phyloP scores from a whole-genome alignment of 2,113 vertebrate species.

The Chionomys nivalis region DNA sequence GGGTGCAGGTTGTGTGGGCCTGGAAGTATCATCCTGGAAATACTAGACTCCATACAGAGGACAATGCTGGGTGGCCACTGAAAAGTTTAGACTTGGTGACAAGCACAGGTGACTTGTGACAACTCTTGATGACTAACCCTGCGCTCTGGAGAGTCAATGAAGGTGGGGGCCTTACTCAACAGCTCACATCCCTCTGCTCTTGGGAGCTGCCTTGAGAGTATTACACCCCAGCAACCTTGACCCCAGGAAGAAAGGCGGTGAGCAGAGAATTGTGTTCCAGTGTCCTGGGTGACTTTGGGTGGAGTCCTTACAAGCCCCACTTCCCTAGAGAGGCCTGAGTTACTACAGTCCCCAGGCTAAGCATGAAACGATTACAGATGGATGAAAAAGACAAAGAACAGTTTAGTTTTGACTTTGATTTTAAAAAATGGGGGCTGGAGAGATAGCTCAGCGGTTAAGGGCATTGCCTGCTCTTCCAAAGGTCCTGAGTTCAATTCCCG shows the following conservation, averaged over 20 bases:
- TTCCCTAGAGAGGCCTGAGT: not conserved
- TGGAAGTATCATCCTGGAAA: not conserved
- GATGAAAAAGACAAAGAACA: not conserved
- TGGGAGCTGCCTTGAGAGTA: not conserved
- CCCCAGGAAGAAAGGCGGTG: not conserved
- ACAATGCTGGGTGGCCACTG: not conserved
- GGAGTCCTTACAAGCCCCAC: not conserved
- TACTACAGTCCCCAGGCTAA: too few species aligned
- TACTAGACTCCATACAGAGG: not conserved
- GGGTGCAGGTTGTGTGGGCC: not conserved
- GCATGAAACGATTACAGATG: not conserved
- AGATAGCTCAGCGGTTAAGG: too few species aligned
- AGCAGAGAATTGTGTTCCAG: not conserved
- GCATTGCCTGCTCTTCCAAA: too few species aligned
- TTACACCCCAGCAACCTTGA: not conserved
- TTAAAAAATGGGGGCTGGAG: too few species aligned
- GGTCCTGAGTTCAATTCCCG: too few species aligned
- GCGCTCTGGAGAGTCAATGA: not conserved
- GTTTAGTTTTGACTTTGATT: not conserved
- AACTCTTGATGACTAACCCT: not conserved
- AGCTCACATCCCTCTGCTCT: accelerated
- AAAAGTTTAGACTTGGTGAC: not conserved
- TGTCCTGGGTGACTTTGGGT: not conserved
- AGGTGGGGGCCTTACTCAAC: too few species aligned
- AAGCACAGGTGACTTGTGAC: not conserved